Evolutionary conservation across 2,888 invertebrate species (phyloP).

Genomic region (Andrena fulva): DNA sequence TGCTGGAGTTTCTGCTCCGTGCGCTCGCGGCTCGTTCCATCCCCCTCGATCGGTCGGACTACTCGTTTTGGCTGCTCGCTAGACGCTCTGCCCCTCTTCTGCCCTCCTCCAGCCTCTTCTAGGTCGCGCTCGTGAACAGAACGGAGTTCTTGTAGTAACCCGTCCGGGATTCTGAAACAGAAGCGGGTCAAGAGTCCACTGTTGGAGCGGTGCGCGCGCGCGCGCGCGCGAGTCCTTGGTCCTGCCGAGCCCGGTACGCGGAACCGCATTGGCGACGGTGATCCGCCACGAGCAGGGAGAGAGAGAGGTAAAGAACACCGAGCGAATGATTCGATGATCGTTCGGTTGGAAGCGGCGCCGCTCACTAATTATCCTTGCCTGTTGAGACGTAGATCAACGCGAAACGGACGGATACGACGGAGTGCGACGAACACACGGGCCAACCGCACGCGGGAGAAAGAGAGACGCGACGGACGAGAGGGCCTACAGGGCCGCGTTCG

Average conservation of each 20-base stretch:
- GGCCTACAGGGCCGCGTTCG: slow-evolving; percentile 69
- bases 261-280: slow-evolving; percentile 34
- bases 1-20: not conserved
- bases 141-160: slow-evolving; percentile 96
- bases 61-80: slow-evolving; percentile 69
- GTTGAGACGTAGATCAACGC: slow-evolving; percentile 66
- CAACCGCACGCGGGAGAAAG: slow-evolving; percentile 20
- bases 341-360: slow-evolving; percentile 73
- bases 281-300: slow-evolving; percentile 36
- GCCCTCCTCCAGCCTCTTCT: slow-evolving; percentile 81
- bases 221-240: slow-evolving; percentile 24
- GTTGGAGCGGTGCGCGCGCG: slow-evolving; percentile 16
- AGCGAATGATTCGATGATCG: slow-evolving; percentile 73
- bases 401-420: slow-evolving; percentile 50
- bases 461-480: slow-evolving; percentile 39
- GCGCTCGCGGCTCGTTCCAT: slow-evolving; percentile 76
- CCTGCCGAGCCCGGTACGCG: slow-evolving; percentile 26
- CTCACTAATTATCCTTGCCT: slow-evolving; percentile 80
- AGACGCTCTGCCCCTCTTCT: slow-evolving; percentile 64
- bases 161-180: slow-evolving; percentile 85
- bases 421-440: not conserved
- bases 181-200: slow-evolving; percentile 59
- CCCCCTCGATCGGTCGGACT: slow-evolving; percentile 86
- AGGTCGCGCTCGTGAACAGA: slow-evolving; percentile 94
- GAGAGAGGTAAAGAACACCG: slow-evolving; percentile 41